A percentile compares a stretch with the other conserved stretches of the same genome.
These are phyloP conservation scores for Tetranychus piercei DNA, from an alignment of 2,888 invertebrate species.

Conservation along the genomic window DNA sequence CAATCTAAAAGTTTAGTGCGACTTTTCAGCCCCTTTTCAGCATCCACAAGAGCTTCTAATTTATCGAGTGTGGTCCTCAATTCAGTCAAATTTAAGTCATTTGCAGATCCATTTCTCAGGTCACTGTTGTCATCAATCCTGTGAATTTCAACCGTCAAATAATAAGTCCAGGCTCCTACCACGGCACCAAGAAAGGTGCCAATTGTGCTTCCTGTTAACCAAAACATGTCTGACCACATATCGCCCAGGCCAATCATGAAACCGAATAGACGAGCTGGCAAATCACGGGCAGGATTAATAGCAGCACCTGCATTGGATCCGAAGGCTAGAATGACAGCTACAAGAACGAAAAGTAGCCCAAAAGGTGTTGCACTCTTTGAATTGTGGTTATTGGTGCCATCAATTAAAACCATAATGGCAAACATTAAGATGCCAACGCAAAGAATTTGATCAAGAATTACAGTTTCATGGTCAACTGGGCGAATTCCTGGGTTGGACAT, in stretches of 20 bases:
- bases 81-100: too few relatives aligned
- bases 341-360: slow-evolving; percentile 34
- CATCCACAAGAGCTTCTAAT: too few relatives aligned
- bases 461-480: not conserved
- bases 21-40: too few relatives aligned
- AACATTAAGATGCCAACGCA: slow-evolving; percentile 37
- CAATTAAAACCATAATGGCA: slow-evolving; percentile 36
- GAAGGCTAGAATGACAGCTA: slow-evolving; percentile 35
- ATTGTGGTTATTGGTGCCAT: slow-evolving; percentile 35
- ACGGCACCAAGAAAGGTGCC: slow-evolving; percentile 39
- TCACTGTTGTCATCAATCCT: slow-evolving; percentile 9
- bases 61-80: too few relatives aligned
- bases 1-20: too few relatives aligned
- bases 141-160: slow-evolving; percentile 35
- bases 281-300: slow-evolving; percentile 42
- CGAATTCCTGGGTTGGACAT: not conserved
- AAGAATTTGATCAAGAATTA: slow-evolving; percentile 23
- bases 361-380: slow-evolving; percentile 33
- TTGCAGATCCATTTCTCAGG: too few relatives aligned
- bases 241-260: slow-evolving; percentile 36
- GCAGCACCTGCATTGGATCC: slow-evolving; percentile 40
- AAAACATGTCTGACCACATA: slow-evolving; percentile 34
- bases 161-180: slow-evolving; percentile 36
- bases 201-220: slow-evolving; percentile 28
- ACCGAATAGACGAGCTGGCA: slow-evolving; percentile 39